Evolutionary conservation across 2,113 vertebrate species (phyloP), one percentile per base, ranked within the genome.

Genomic region (Pygathrix nemaeus): DNA sequence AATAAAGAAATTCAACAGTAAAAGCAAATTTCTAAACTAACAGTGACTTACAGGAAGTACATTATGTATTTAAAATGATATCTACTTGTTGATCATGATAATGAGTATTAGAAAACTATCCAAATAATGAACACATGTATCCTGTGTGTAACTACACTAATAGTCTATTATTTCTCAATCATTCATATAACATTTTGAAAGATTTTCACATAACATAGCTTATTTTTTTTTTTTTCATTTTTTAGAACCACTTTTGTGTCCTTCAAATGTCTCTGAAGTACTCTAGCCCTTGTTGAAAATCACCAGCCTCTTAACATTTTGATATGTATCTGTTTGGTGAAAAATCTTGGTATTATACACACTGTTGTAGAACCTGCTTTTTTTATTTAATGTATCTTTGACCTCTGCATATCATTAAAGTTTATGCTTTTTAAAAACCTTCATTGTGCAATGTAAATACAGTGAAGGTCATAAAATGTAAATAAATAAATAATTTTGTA

Each of bases 1-100:
- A 80, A 0, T 93, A 25, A 92, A 95, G 38, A 93, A 97, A 94
- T 40, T 57, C 83, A 95, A 32, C n/a, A 86, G n/a, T 80, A 45
- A 70, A 78, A 87, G 13, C 21, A 83, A 64, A 90, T 23, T 64
- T 91, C 9, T 68, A 89, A 96, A 84, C 25, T 17, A 66, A 48
- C 2, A 82, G 27, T 97, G 13, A 78, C 48, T 80, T 93, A 50
- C 1, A 50, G 3, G 23, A 78, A 85, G 16, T 66, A 43, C 40
- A 40, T 45, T 76, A 35, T 85, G 40, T 23, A 17, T 83, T 92
- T 88, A 84, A 83, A 92, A 75, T 85, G 78, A 64, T 38, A 14
- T 35, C 20, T 4, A 85, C 79, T 61, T 30, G 12, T 40, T 52
- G 35, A 57, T 88, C 32, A 75, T n/a, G 2, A 82, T 87, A 94